Percentiles rank a stretch among this genome's conserved stretches.
Evolutionary conservation across 2,888 invertebrate genomes (phyloP).

Genomic region (Ectemnius lituratus): DNA sequence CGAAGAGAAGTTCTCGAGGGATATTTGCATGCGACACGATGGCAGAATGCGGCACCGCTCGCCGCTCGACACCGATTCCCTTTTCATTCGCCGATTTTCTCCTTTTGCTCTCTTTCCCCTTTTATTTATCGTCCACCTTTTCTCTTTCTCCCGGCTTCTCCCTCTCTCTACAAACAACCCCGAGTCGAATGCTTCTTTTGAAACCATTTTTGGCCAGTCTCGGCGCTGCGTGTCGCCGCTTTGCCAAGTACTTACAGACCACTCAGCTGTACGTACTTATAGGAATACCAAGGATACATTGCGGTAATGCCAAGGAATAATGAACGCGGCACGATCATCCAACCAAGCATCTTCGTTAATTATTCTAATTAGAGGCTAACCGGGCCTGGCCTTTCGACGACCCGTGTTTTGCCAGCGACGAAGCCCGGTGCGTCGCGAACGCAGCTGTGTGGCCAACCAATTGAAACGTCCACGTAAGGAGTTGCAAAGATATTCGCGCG

Average conservation of each 20-base stretch:
- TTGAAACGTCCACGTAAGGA: slow-evolving; percentile 5
- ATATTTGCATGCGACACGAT: slow-evolving; percentile 64
- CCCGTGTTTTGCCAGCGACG: slow-evolving; percentile 23
- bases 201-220: slow-evolving; percentile 32
- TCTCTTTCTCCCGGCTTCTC: slow-evolving; percentile 2
- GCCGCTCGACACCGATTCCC: slow-evolving; percentile 53
- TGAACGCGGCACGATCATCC: slow-evolving; percentile 41
- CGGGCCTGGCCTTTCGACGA: slow-evolving; percentile 42
- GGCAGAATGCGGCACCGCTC: slow-evolving; percentile 60
- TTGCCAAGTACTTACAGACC: too few species aligned
- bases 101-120: slow-evolving; percentile 34
- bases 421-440: too few species aligned
- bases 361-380: slow-evolving; percentile 62
- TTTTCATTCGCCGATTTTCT: slow-evolving; percentile 31
- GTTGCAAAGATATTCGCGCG: neutral
- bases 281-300: slow-evolving; percentile 32
- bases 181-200: slow-evolving; percentile 36
- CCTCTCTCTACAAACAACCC: neutral
- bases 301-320: slow-evolving; percentile 31
- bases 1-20: slow-evolving; percentile 39
- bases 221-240: too few species aligned
- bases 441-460: neutral
- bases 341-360: slow-evolving; percentile 56
- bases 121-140: slow-evolving; percentile 12
- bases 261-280: slow-evolving; percentile 24